Percentiles rank a stretch among this genome's conserved stretches.
phyloP scores from a whole-genome alignment of 1,140 invertebrate species.

The Coenobita brevimanus region DNA sequence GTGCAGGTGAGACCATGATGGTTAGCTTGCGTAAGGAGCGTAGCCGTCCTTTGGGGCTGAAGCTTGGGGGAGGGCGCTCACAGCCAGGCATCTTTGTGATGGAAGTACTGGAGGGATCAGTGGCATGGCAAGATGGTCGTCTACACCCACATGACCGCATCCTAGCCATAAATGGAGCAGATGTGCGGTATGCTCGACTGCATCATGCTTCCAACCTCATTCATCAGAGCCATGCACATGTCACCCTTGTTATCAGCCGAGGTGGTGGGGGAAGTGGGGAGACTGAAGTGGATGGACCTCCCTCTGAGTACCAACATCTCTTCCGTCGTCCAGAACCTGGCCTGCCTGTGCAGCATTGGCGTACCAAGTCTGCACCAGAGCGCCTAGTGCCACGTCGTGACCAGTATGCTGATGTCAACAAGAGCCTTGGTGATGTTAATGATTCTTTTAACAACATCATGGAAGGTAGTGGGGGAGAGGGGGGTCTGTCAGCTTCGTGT shows the following conservation, averaged over 20 bases:
- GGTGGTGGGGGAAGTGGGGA: constrained; percentile 58
- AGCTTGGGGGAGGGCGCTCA: constrained; percentile 74
- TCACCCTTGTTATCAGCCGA: constrained; percentile 75
- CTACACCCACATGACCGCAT: constrained; percentile 79
- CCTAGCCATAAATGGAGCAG: constrained; percentile 76
- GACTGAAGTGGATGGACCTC: constrained; percentile 6
- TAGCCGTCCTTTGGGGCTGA: constrained; percentile 75
- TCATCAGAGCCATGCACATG: constrained; percentile 72
- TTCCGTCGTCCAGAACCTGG: constrained; percentile 63
- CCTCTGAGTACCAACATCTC: constrained; percentile 61
- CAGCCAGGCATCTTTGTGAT: constrained; percentile 75
- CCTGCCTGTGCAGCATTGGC: constrained; percentile 69
- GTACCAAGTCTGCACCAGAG: constrained; percentile 72
- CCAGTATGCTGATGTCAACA: constrained; percentile 55
- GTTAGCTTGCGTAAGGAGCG: constrained; percentile 74
- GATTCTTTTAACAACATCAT: constrained; percentile 42
- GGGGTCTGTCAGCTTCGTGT: constrained; percentile 63
- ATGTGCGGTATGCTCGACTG: constrained; percentile 74
- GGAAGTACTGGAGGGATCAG: constrained; percentile 75
- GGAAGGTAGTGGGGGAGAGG: constrained; percentile 18
- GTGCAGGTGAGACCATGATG: constrained; percentile 68
- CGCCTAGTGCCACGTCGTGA: constrained; percentile 59
- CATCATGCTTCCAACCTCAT: constrained; percentile 76
- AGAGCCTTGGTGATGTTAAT: constrained; percentile 59
- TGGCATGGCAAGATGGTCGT: constrained; percentile 77